Conservation (phyloP, 2,888 invertebrate genomes). For the Myathropa florea region DNA sequence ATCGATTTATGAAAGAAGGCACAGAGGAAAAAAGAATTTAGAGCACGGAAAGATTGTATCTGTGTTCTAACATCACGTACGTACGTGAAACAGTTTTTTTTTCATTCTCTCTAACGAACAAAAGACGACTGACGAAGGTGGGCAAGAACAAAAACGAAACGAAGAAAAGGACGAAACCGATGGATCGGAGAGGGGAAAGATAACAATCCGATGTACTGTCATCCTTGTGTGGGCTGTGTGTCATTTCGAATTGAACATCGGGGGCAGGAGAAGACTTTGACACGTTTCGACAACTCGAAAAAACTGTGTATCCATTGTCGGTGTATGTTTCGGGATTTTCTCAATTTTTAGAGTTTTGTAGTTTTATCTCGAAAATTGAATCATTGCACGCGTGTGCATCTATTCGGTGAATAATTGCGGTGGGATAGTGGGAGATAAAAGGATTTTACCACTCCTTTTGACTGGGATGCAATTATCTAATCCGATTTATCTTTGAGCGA, state of each 20-base stretch:
- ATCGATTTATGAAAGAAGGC: background rate
- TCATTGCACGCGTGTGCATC: background rate
- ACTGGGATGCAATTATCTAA: background rate
- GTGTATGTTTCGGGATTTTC: background rate
- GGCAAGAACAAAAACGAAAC: background rate
- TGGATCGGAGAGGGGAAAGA: background rate
- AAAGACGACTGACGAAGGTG: background rate
- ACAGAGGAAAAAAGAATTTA: background rate
- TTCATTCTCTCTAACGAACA: background rate
- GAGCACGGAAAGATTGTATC: background rate
- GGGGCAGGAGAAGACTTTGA: constrained; percentile 19
- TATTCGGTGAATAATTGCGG: background rate
- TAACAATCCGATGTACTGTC: constrained; percentile 55
- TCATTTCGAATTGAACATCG: constrained; percentile 34
- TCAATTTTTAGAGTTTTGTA: background rate
- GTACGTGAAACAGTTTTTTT: background rate
- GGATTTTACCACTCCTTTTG: background rate
- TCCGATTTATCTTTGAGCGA: background rate
- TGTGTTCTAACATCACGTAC: background rate
- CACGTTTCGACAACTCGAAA: constrained; percentile 15
- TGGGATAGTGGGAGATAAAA: background rate
- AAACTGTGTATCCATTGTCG: background rate
- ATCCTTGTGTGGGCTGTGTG: constrained; percentile 59
- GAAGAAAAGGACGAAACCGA: background rate
- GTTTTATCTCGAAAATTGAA: background rate